Conservation (phyloP, 2,888 invertebrate species). For the Oscheius sp. region DNA sequence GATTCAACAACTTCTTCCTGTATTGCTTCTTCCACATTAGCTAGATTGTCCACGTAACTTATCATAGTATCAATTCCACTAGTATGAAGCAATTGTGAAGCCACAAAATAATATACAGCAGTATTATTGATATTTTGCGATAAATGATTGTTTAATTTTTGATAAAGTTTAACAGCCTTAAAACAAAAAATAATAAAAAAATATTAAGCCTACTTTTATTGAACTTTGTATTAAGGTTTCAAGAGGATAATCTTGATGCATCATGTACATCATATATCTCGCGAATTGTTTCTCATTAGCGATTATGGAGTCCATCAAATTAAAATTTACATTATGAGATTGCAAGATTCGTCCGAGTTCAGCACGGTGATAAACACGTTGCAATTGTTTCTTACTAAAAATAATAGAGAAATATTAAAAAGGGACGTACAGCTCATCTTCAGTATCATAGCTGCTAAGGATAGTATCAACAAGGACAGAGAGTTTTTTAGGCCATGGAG, state of each 20-base stretch:
- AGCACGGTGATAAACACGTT: slow-evolving; percentile 44
- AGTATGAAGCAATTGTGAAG: background rate
- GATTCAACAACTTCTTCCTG: background rate
- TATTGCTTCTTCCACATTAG: background rate
- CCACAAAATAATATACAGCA: background rate
- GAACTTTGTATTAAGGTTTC: background rate
- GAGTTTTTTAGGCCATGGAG: slow-evolving; percentile 53
- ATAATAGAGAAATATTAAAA: too few relatives aligned
- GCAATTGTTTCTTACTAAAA: slow-evolving; percentile 46
- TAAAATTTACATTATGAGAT: slow-evolving; percentile 31
- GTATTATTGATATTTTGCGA: background rate
- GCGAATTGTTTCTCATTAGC: background rate
- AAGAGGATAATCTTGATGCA: slow-evolving; percentile 3
- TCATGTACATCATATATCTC: background rate
- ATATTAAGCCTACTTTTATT: slow-evolving; percentile 6
- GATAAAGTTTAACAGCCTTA: slow-evolving; percentile 23
- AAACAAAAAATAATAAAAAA: background rate
- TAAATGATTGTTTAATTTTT: background rate
- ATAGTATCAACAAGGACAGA: slow-evolving; percentile 43
- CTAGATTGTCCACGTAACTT: background rate
- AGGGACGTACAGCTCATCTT: slow-evolving; percentile 30
- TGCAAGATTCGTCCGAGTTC: slow-evolving; percentile 48
- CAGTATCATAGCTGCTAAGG: slow-evolving; percentile 26
- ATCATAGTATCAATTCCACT: background rate
- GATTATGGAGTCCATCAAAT: slow-evolving; percentile 10